phyloP scores from a whole-genome alignment of 2,888 invertebrate species.

The Peribatodes rhomboidaria region DNA sequence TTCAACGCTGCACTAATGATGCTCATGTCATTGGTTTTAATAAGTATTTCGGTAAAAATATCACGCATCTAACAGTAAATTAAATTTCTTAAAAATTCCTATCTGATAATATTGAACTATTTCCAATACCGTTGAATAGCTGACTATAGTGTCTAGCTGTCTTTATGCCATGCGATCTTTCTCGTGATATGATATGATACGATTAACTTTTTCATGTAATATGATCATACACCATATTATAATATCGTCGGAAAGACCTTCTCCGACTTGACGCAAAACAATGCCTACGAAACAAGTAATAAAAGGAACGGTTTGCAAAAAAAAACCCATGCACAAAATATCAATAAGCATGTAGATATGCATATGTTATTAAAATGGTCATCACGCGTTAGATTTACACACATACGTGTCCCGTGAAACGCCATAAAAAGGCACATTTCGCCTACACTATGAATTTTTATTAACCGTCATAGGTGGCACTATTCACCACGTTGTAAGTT shows the following conservation, averaged over 20 bases:
- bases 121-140: too few relatives aligned
- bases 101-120: too few relatives aligned
- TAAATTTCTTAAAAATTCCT: not conserved
- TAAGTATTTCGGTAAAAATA: slow-evolving; percentile 5
- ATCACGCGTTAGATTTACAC: slow-evolving; percentile 14
- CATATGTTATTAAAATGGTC: not conserved
- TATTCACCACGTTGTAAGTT: slow-evolving; percentile 14
- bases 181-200: too few relatives aligned
- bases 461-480: slow-evolving; percentile 32
- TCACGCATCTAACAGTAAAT: not conserved
- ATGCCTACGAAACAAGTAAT: too few relatives aligned
- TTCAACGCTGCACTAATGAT: not conserved
- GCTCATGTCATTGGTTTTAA: slow-evolving; percentile 21
- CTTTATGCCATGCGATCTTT: too few relatives aligned
- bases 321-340: not conserved
- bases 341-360: too few relatives aligned
- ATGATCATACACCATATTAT: too few relatives aligned
- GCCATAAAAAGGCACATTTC: slow-evolving; percentile 30
- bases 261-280: too few relatives aligned
- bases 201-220: too few relatives aligned
- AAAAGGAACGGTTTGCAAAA: too few relatives aligned
- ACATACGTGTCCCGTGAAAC: slow-evolving; percentile 23
- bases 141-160: too few relatives aligned
- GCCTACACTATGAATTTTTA: slow-evolving; percentile 32
- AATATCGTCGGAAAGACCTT: too few relatives aligned